Evolutionary conservation across 1,140 invertebrate species (phyloP).

Genomic region (Monochamus saltuarius): DNA sequence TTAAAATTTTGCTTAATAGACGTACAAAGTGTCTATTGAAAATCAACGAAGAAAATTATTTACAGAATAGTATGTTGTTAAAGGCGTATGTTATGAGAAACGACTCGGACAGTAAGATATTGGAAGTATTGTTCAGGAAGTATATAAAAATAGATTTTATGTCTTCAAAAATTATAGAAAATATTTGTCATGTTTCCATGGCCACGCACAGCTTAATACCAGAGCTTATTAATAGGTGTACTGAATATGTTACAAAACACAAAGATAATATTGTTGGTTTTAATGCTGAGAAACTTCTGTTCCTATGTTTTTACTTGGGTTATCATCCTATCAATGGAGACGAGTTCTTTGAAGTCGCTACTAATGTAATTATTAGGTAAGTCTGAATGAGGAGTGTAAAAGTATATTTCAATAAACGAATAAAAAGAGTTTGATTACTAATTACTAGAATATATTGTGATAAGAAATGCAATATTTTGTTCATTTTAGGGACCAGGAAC

Average conservation of each 20-base stretch:
- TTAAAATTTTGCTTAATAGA: conserved; percentile 6
- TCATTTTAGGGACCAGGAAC: conserved; percentile 53
- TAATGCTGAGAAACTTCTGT: conserved; percentile 54
- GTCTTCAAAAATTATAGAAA: conserved; percentile 52
- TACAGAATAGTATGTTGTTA: conserved; percentile 18
- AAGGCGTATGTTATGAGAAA: conserved; percentile 23
- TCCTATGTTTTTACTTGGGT: conserved; percentile 53
- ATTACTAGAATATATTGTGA: not conserved
- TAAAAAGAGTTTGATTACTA: not conserved
- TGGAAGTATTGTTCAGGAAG: conserved; percentile 18
- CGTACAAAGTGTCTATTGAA: conserved; percentile 12
- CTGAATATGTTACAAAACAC: conserved; percentile 50
- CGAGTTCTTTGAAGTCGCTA: conserved; percentile 44
- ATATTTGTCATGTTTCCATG: conserved; percentile 49
- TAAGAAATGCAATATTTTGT: conserved; percentile 25
- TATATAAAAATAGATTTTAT: conserved; percentile 28
- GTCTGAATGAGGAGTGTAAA: too few species aligned
- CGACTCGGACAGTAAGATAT: conserved; percentile 13
- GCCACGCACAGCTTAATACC: conserved; percentile 49
- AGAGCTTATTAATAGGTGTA: conserved; percentile 51
- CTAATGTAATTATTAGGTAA: conserved; percentile 45
- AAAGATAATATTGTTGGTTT: conserved; percentile 51
- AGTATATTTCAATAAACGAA: too few species aligned
- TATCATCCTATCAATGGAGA: conserved; percentile 50
- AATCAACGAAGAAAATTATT: not conserved